phyloP scores from a whole-genome alignment of 2,888 invertebrate genomes.

The Pollenia labialis region DNA sequence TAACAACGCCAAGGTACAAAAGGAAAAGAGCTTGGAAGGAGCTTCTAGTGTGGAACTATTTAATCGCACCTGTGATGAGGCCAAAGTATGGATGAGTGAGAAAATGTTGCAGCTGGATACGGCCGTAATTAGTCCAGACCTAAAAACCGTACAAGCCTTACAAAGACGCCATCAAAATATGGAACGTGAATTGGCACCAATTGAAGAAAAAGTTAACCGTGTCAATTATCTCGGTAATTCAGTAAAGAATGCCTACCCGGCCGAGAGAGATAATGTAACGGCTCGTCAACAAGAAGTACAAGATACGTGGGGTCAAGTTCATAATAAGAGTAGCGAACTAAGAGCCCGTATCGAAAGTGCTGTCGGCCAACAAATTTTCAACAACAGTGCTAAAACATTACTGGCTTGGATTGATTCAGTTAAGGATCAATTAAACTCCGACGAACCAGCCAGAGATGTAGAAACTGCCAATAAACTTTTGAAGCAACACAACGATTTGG shows the following conservation, averaged over 20 bases:
- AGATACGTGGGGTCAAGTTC: slow-evolving; percentile 94
- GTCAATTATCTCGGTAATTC: slow-evolving; percentile 94
- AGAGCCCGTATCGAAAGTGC: slow-evolving; percentile 95
- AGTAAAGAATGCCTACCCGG: slow-evolving; percentile 96
- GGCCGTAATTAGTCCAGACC: slow-evolving; percentile 91
- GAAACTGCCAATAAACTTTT: slow-evolving; percentile 95
- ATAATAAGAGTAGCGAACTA: slow-evolving; percentile 92
- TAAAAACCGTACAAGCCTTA: slow-evolving; percentile 95
- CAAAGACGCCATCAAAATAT: slow-evolving; percentile 96
- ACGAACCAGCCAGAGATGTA: slow-evolving; percentile 93
- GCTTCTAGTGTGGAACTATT: slow-evolving; percentile 97
- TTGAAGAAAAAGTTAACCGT: slow-evolving; percentile 96
- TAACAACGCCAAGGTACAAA: slow-evolving; percentile 93
- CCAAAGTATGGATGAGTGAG: slow-evolving; percentile 98
- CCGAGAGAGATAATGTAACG: slow-evolving; percentile 93
- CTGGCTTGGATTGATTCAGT: slow-evolving; percentile 93
- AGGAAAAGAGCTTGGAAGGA: slow-evolving; percentile 96
- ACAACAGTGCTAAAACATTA: slow-evolving; percentile 89
- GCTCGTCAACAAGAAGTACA: slow-evolving; percentile 93
- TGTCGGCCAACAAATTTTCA: slow-evolving; percentile 94
- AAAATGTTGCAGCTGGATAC: slow-evolving; percentile 95
- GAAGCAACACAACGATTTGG: slow-evolving; percentile 95
- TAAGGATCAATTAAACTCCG: slow-evolving; percentile 91
- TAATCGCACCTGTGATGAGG: slow-evolving; percentile 97
- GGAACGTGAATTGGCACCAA: slow-evolving; percentile 96